Percentiles rank a stretch among this genome's conserved stretches.
phyloP scores from a whole-genome alignment of 2,888 invertebrate species.

The Onchidella celtica region DNA sequence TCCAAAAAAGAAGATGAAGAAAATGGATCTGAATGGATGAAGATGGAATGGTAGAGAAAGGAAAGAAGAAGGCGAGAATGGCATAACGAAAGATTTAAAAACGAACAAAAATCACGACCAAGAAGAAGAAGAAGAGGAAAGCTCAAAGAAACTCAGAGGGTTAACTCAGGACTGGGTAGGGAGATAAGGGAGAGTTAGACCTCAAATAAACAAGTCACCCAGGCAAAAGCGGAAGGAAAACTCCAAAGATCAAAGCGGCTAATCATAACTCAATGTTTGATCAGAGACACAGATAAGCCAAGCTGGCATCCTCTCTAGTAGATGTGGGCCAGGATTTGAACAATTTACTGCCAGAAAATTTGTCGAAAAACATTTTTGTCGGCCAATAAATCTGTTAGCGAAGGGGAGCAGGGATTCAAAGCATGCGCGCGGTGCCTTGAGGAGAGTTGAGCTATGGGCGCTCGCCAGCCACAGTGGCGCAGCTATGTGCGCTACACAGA shows the following conservation, averaged over 20 bases:
- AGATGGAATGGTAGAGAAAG: too few relatives aligned
- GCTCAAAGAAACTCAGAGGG: neutral
- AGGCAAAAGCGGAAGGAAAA: neutral
- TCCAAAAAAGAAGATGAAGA: too few relatives aligned
- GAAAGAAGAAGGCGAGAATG: too few relatives aligned
- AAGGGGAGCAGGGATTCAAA: neutral
- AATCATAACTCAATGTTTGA: slow-evolving; percentile 29
- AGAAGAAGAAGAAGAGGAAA: neutral
- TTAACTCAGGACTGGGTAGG: too few relatives aligned
- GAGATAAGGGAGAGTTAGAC: too few relatives aligned
- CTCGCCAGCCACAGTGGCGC: neutral
- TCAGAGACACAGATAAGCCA: slow-evolving; percentile 9
- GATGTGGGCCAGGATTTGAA: slow-evolving; percentile 9
- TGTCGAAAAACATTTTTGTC: slow-evolving; percentile 15
- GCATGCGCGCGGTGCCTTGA: neutral
- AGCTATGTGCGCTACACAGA: neutral
- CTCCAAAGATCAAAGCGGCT: slow-evolving; percentile 15
- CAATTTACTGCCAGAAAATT: slow-evolving; percentile 26
- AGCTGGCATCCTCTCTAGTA: slow-evolving; percentile 3
- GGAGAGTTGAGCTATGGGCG: neutral
- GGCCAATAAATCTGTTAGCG: slow-evolving; percentile 7
- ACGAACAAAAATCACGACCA: slow-evolving; percentile 17
- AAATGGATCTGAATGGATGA: too few relatives aligned
- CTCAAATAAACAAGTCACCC: too few relatives aligned
- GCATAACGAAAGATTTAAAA: neutral